A percentile compares a stretch with the other conserved stretches of the same genome.
Conservation (phyloP, 37 sponge, comb jelly and placozoan species). For the Eunapius fragilis region DNA sequence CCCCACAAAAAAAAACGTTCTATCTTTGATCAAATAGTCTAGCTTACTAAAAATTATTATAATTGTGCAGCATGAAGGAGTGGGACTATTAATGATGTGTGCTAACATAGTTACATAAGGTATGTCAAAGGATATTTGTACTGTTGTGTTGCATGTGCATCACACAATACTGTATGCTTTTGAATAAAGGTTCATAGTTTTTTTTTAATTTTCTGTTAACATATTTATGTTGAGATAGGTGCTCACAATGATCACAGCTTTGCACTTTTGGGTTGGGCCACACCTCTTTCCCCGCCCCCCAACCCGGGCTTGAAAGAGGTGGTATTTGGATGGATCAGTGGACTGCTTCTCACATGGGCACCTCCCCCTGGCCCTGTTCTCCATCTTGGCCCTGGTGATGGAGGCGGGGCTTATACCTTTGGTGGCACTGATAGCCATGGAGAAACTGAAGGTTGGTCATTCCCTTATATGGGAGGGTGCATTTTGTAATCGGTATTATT, state of each 20-base stretch:
- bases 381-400: conserved; percentile 26
- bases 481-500: too few relatives aligned
- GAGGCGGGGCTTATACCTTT: conserved; percentile 14
- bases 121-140: too few relatives aligned
- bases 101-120: too few relatives aligned
- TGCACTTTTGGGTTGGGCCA: not conserved
- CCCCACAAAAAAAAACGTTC: too few relatives aligned
- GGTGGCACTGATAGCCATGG: conserved; percentile 20
- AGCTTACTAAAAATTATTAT: too few relatives aligned
- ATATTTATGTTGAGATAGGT: not conserved
- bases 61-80: too few relatives aligned
- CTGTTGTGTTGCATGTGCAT: too few relatives aligned
- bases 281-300: not conserved
- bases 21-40: too few relatives aligned
- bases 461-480: too few relatives aligned
- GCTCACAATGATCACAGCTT: not conserved
- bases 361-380: conserved; percentile 51
- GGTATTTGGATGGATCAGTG: conserved; percentile 62
- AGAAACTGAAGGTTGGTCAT: conserved; percentile 2
- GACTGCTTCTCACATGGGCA: conserved; percentile 53
- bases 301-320: not conserved
- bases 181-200: not conserved
- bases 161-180: not conserved
- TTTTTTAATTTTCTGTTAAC: not conserved
- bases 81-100: too few relatives aligned